Evolutionary conservation across 2,797 vertebrate species (phyloP), one percentile per base, ranked within the genome.

Genomic region (Jordanella pulchra): DNA sequence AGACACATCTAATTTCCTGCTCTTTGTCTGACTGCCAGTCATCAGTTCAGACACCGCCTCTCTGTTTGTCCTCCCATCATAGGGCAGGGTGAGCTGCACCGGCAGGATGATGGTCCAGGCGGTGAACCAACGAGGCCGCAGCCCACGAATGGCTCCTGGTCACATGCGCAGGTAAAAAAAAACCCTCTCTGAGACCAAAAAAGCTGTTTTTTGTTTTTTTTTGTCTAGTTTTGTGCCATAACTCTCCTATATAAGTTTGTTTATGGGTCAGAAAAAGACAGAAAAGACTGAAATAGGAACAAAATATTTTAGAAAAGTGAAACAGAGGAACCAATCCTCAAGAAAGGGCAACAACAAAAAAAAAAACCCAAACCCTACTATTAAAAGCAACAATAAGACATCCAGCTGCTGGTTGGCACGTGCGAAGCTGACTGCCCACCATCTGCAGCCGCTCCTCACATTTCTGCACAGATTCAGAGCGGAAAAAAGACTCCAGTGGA

Each of bases 41-140:
- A 61, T 73, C 69, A 73, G 69, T 80, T 90, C 74, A 70, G 44
- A 27, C 61, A 15, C 80, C 77, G 17, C 25, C 78, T 56, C 58
- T 72, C 69, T 64, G 65, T 69, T 61, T 72, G 42, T 82, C 61
- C 50, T 30, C 25, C 68, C 23, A 58, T 56, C 45, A 67, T 92
- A 99, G 98, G 97, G 97, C 76, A 94, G 97, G 73, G 79, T 95
- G 81, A 99, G 97, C 86, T 99, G 98, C 85, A 99, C 98, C 0
- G 97, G 97, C 80, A 94, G 98, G 90, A 95, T 99, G 91, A 99
- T 99, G 98, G 97, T 99, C 7, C 98, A 99, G 90, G 97, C 98
- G 25, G 97, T 99, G 81, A 98, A 97, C 95, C 97, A 98, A 80
- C 94, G 98, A 86, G 98, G 98, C 44, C 95, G 97, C 30, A 98